Evolutionary conservation across 2,888 invertebrate species (phyloP), one percentile per base, ranked within the genome.

Genomic region (Ypsolopha sequella): DNA sequence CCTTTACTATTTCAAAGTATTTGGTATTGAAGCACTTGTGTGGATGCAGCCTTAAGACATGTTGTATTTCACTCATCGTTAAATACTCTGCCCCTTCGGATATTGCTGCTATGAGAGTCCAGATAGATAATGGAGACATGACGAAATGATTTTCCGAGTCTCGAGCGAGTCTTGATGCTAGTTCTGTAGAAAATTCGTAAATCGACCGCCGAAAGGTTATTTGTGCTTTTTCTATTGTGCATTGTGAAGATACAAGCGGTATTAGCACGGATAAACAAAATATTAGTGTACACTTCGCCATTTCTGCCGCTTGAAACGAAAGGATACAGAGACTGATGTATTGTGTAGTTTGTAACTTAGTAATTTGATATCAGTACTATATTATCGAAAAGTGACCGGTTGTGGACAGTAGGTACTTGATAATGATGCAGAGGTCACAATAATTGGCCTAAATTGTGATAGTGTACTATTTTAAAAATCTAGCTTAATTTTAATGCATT

Each of bases 21-120:
- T 71, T 65, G 0, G 67, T 65, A 53, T 74, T 81, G 61, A 80
- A 84, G 49, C 85, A 85, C 45, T 47, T 60, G 3, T 75, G 66
- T 0, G 59, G 62, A 50, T 75, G 71, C 7, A 78, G 60, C 52
- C 61, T 60, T 0, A 81, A 60, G 0, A 77, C 73, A 8, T 58
- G 50, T 9, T 61, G 58, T 14, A 85, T 60, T 59, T 85, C 79
- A 0, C 56, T 41, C 1, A 76, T 53, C 0, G 82, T 79, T 0
- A 60, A 57, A 0, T 66, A 74, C 0, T 63, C 55, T 0, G 85
- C 81, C 0, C 80, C 84, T 1, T 77, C 61, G 0, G 80, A 74
- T 0, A 76, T 53, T 0, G 69, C 61, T 0, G 82, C 60, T 1
- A 86, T 57, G 6, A 86, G 57, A 0, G 71, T 65, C 85, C 85